Percentiles rank a stretch among this genome's conserved stretches.
These are phyloP conservation scores for Scaptomyza pallida DNA, from an alignment of 1,140 invertebrate genomes.

Conservation along the genomic window DNA sequence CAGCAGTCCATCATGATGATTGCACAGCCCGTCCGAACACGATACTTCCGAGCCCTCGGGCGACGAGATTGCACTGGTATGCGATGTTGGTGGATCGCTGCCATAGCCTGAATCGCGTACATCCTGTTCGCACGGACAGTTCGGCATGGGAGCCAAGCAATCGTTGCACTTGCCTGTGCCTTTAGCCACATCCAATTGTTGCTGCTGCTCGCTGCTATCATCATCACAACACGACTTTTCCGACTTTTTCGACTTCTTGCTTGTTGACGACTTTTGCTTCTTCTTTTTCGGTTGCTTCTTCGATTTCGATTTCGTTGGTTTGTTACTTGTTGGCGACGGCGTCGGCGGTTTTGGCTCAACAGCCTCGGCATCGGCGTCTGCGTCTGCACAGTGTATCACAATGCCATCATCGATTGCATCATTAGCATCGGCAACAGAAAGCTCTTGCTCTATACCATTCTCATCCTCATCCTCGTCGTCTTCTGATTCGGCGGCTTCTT, in stretches of 20 bases:
- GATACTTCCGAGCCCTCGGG: constrained; percentile 92
- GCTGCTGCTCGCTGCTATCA: constrained; percentile 34
- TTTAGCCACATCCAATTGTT: constrained; percentile 44
- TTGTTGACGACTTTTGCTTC: constrained; percentile 62
- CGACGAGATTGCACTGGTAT: constrained; percentile 89
- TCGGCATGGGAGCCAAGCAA: constrained; percentile 58
- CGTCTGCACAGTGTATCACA: constrained; percentile 44
- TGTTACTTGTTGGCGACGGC: constrained; percentile 33
- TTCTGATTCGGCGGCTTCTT: constrained; percentile 54
- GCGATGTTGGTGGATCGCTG: constrained; percentile 86
- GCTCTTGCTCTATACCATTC: constrained; percentile 12
- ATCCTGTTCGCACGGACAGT: constrained; percentile 84
- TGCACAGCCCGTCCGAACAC: constrained; percentile 92
- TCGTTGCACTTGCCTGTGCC: constrained; percentile 62
- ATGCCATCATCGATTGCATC: constrained; percentile 61
- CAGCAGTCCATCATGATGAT: constrained; percentile 85
- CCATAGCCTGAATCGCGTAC: constrained; percentile 92
- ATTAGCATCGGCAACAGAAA: too few relatives aligned
- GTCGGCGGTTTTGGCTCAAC: constrained; percentile 23
- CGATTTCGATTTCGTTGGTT: constrained; percentile 76
- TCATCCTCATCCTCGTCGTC: constrained; percentile 53
- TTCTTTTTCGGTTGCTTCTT: constrained; percentile 79
- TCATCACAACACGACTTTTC: constrained; percentile 17
- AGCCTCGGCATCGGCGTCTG: constrained; percentile 23
- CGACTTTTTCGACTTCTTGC: constrained; percentile 39